Percentiles rank a stretch among this genome's conserved stretches.
These are phyloP conservation scores for Tenthredo notha DNA, from an alignment of 2,888 invertebrate species.

Conservation along the genomic window DNA sequence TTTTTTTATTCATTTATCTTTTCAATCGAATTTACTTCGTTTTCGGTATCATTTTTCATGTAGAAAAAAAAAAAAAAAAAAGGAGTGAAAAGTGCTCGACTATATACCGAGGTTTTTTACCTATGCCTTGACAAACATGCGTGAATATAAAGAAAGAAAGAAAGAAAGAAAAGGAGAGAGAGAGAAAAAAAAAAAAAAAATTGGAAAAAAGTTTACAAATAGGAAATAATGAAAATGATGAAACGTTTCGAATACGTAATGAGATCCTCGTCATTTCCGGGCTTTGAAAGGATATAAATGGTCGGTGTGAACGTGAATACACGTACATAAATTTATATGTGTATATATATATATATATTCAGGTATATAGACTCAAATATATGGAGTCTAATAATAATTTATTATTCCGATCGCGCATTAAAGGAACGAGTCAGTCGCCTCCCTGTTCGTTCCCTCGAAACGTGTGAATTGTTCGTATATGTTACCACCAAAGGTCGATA, in stretches of 20 bases:
- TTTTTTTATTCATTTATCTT: too few species aligned
- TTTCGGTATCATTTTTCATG: too few species aligned
- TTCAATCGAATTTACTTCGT: too few species aligned
- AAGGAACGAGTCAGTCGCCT: not conserved
- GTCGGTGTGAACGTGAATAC: not conserved
- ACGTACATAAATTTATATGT: not conserved
- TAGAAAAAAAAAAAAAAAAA: not conserved
- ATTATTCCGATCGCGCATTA: slow-evolving; percentile 41
- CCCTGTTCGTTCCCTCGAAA: not conserved
- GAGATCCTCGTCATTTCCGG: slow-evolving; percentile 19
- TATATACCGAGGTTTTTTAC: not conserved
- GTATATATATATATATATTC: not conserved
- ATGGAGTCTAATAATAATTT: slow-evolving; percentile 18
- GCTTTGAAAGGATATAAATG: slow-evolving; percentile 11
- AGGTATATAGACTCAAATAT: not conserved
- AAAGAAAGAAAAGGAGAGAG: not conserved
- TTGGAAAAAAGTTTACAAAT: not conserved
- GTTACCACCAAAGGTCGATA: not conserved
- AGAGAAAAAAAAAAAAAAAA: not conserved
- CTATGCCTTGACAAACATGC: not conserved
- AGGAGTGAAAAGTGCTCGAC: not conserved
- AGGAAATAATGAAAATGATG: slow-evolving; percentile 15
- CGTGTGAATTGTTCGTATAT: slow-evolving; percentile 4
- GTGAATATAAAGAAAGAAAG: not conserved
- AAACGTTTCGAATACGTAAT: slow-evolving; percentile 36